These are phyloP conservation scores for Andrena haemorrhoa DNA, from an alignment of 2,888 invertebrate species.

Conservation along the genomic window DNA sequence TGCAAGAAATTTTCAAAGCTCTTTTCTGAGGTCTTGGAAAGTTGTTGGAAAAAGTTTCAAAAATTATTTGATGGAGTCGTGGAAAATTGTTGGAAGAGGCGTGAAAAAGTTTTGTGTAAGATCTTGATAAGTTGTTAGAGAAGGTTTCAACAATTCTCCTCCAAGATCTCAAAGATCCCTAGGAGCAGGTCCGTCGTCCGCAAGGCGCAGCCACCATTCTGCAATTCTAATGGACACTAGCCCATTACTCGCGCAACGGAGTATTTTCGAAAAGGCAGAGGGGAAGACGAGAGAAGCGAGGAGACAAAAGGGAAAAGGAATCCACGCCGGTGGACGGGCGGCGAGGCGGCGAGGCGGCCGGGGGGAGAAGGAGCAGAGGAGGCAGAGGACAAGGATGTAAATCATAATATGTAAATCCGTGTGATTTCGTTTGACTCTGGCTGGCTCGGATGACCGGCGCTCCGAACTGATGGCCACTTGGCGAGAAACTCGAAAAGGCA, in stretches of 20 bases:
- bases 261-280: constrained; percentile 7
- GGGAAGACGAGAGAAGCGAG: background rate
- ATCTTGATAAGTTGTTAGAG: too few species aligned
- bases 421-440: constrained; percentile 82
- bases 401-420: constrained; percentile 84
- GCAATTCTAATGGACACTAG: constrained; percentile 12
- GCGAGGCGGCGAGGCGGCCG: constrained; percentile 26
- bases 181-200: too few species aligned
- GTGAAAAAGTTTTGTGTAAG: too few species aligned
- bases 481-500: constrained; percentile 78
- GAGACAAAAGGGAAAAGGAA: constrained; percentile 38
- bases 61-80: background rate
- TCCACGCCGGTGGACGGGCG: constrained; percentile 5
- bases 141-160: too few species aligned
- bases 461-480: constrained; percentile 78
- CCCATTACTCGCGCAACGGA: background rate
- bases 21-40: too few species aligned
- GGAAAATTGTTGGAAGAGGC: background rate
- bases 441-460: constrained; percentile 74
- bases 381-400: constrained; percentile 82
- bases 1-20: background rate
- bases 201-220: background rate
- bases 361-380: constrained; percentile 67
- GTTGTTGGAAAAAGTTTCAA: background rate
- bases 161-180: too few species aligned